A percentile compares a stretch with the other conserved stretches of the same genome.
These are phyloP conservation scores for Malurus leucopterus DNA, from an alignment of 2,797 vertebrate genomes.

Conservation along the genomic window DNA sequence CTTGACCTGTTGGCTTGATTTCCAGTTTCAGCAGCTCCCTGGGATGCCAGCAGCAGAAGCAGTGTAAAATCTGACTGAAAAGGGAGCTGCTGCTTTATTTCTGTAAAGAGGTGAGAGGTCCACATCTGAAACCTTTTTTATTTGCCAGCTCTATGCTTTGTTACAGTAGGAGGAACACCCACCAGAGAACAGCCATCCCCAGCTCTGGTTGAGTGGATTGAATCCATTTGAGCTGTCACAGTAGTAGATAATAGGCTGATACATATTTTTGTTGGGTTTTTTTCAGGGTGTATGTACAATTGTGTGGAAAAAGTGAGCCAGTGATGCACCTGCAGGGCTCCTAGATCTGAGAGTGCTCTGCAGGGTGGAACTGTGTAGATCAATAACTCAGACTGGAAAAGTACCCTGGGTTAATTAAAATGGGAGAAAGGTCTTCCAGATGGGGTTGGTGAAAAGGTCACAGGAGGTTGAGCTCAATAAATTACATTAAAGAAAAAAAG, in stretches of 20 bases:
- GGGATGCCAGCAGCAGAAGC: neutral
- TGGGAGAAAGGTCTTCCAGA: constrained; percentile 15
- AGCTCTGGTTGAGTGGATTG: neutral
- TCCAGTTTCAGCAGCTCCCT: neutral
- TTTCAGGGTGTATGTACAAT: neutral
- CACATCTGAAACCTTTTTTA: neutral
- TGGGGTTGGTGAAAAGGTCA: constrained; percentile 13
- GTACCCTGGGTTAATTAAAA: constrained; percentile 20
- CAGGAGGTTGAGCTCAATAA: neutral
- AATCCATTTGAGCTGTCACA: neutral
- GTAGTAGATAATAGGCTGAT: neutral
- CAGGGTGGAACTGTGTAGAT: neutral
- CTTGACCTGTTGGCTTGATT: neutral
- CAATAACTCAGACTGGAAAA: constrained; percentile 5
- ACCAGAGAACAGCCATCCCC: neutral
- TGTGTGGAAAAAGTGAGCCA: neutral
- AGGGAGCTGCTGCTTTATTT: neutral
- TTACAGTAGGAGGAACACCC: neutral
- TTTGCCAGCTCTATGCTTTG: neutral
- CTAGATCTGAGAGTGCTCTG: neutral
- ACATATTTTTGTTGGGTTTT: neutral
- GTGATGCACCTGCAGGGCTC: neutral
- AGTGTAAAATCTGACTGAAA: neutral
- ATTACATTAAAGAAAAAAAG: neutral
- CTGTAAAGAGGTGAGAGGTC: neutral